Percentiles rank a stretch among this genome's conserved stretches.
phyloP scores from a whole-genome alignment of 2,113 vertebrate species.

The Cyrtonyx montezumae region DNA sequence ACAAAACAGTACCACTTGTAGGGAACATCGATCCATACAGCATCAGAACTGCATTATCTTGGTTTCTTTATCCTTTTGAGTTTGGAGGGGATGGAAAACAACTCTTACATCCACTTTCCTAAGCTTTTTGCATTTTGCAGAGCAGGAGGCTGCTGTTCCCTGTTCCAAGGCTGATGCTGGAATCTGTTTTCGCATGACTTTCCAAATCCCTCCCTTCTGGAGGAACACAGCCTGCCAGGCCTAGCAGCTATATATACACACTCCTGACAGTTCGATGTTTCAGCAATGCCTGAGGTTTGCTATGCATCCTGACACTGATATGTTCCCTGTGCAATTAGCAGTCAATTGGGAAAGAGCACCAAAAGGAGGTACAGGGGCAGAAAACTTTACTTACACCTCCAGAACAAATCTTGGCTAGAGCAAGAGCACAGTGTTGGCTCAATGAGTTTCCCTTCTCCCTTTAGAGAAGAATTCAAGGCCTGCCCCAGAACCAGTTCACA shows the following conservation, averaged over 20 bases:
- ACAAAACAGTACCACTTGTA: neutral
- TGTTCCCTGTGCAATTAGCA: neutral
- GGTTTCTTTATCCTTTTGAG: neutral
- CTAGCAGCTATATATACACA: neutral
- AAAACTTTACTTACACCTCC: neutral
- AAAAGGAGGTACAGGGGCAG: neutral
- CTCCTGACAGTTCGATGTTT: neutral
- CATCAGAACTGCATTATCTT: neutral
- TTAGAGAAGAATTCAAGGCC: neutral
- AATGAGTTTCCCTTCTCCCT: neutral
- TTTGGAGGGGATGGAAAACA: neutral
- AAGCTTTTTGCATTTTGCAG: neutral
- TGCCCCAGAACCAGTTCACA: neutral
- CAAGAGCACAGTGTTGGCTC: neutral
- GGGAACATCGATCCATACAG: neutral
- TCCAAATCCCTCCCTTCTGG: neutral
- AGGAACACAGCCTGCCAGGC: constrained; percentile 2
- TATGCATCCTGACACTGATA: neutral
- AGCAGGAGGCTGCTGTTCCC: neutral
- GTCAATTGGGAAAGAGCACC: neutral
- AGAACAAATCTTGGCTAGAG: neutral
- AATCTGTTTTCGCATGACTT: constrained; percentile 25
- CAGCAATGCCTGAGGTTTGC: neutral
- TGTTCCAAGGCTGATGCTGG: neutral
- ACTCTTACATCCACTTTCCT: neutral